A percentile compares a stretch with the other conserved stretches of the same genome.
Conservation (phyloP, 2,888 invertebrate species). For the Serrognathus titanus region DNA sequence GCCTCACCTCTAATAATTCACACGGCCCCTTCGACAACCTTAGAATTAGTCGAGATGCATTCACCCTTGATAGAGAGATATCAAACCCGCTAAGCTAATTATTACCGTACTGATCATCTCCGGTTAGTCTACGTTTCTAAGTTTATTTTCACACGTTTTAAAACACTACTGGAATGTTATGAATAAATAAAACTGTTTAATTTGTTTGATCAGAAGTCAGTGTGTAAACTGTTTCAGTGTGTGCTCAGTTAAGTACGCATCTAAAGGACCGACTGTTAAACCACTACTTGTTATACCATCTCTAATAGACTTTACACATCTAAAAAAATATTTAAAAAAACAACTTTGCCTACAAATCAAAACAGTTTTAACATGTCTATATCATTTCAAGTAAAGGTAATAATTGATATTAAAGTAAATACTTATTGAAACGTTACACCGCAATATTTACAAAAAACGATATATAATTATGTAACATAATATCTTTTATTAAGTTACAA, state of each 20-base stretch:
- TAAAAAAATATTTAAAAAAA: conserved; percentile 17
- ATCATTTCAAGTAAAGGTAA: no score
- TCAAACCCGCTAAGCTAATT: neutral
- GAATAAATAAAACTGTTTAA: conserved; percentile 14
- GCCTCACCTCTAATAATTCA: conserved; percentile 45
- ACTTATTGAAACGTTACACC: no score
- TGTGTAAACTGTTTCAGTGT: conserved; percentile 6
- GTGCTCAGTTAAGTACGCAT: conserved; percentile 13
- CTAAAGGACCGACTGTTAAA: conserved; percentile 16
- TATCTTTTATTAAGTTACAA: no score
- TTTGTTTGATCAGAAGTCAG: conserved; percentile 19
- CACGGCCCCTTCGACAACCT: conserved; percentile 33
- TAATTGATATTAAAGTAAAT: no score
- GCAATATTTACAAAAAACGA: no score
- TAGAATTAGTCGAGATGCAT: conserved; percentile 19
- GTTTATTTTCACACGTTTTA: conserved; percentile 21
- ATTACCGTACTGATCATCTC: neutral
- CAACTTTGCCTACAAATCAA: neutral
- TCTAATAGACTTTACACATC: conserved; percentile 18
- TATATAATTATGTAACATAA: no score
- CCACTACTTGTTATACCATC: conserved; percentile 12
- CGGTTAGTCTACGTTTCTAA: neutral
- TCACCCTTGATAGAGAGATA: neutral
- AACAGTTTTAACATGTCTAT: no score
- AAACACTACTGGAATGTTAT: conserved; percentile 19